Conservation (phyloP, 2,888 invertebrate species). For the Pyrochroa serraticornis region DNA sequence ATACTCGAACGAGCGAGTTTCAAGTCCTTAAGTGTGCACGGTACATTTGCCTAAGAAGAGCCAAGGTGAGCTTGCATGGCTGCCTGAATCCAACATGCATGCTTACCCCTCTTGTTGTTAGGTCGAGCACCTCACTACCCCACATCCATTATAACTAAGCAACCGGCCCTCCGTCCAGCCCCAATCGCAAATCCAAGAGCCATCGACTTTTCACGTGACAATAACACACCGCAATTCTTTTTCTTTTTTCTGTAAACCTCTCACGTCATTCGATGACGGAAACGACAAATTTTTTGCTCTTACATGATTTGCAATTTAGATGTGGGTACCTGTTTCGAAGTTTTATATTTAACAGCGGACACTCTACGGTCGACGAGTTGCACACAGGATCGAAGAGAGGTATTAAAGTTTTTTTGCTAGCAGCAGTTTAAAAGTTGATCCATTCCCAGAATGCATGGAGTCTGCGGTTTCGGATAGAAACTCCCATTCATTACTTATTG, state of each 20-base stretch:
- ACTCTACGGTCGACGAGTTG: conserved; percentile 14
- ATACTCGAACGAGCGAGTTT: conserved; percentile 44
- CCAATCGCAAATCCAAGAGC: neutral
- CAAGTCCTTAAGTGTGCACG: conserved; percentile 49
- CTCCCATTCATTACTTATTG: conserved; percentile 46
- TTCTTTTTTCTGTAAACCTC: too few relatives aligned
- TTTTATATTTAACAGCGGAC: conserved; percentile 19
- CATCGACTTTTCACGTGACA: neutral
- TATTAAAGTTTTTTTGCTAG: conserved; percentile 38
- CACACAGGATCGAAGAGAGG: conserved; percentile 27
- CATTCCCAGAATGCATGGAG: conserved; percentile 37
- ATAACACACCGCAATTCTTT: neutral
- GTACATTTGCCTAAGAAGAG: conserved; percentile 53
- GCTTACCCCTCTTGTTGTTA: conserved; percentile 46
- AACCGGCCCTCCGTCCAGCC: conserved; percentile 13
- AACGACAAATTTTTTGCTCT: conserved; percentile 2
- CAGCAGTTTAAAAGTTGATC: conserved; percentile 41
- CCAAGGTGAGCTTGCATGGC: conserved; percentile 47
- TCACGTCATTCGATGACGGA: too few relatives aligned
- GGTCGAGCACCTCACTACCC: conserved; percentile 35
- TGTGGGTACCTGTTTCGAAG: conserved; percentile 19
- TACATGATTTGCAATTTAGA: conserved; percentile 23
- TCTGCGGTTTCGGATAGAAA: conserved; percentile 37
- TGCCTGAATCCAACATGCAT: conserved; percentile 48
- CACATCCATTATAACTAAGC: conserved; percentile 37